Evolutionary conservation across 1,140 invertebrate genomes (phyloP).

Genomic region (Drosophila trapezifrons): DNA sequence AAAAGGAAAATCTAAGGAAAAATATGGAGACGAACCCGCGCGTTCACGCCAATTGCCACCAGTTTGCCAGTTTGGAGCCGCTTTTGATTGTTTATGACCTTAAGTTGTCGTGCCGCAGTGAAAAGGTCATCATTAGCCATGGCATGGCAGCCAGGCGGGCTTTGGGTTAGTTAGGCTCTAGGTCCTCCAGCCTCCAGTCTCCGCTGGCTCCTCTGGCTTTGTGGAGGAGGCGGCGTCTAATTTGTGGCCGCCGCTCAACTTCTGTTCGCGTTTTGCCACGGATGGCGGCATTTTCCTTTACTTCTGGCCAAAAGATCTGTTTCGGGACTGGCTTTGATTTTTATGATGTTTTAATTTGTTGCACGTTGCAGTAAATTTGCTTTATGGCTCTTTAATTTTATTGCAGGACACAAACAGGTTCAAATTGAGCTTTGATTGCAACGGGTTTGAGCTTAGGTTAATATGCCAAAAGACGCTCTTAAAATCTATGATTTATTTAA

Average conservation of each 20-base stretch:
- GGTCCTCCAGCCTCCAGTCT: slow-evolving; percentile 22
- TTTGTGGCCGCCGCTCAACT: slow-evolving; percentile 70
- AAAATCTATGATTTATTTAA: slow-evolving; percentile 14
- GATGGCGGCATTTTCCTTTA: slow-evolving; percentile 63
- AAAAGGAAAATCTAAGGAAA: slow-evolving; percentile 5
- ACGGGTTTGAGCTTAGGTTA: slow-evolving; percentile 32
- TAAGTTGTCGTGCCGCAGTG: slow-evolving; percentile 79
- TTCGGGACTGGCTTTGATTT: slow-evolving; percentile 70
- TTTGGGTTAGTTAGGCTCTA: slow-evolving; percentile 47
- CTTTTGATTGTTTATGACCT: slow-evolving; percentile 81
- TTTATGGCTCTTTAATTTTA: slow-evolving; percentile 63
- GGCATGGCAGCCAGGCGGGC: slow-evolving; percentile 36
- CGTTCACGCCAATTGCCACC: slow-evolving; percentile 67
- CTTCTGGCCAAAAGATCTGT: slow-evolving; percentile 34
- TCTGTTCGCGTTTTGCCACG: slow-evolving; percentile 68
- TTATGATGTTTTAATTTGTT: slow-evolving; percentile 83
- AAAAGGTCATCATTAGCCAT: slow-evolving; percentile 79
- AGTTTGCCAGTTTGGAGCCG: slow-evolving; percentile 45
- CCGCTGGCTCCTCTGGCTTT: not conserved
- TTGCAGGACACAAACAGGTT: slow-evolving; percentile 37
- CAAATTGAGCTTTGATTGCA: slow-evolving; percentile 42
- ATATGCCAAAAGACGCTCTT: slow-evolving; percentile 32
- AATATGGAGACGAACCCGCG: slow-evolving; percentile 28
- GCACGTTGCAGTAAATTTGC: slow-evolving; percentile 75
- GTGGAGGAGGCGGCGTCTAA: slow-evolving; percentile 70